These are phyloP conservation scores for Nesogale talazaci DNA, from an alignment of 2,113 vertebrate genomes.

Conservation along the genomic window DNA sequence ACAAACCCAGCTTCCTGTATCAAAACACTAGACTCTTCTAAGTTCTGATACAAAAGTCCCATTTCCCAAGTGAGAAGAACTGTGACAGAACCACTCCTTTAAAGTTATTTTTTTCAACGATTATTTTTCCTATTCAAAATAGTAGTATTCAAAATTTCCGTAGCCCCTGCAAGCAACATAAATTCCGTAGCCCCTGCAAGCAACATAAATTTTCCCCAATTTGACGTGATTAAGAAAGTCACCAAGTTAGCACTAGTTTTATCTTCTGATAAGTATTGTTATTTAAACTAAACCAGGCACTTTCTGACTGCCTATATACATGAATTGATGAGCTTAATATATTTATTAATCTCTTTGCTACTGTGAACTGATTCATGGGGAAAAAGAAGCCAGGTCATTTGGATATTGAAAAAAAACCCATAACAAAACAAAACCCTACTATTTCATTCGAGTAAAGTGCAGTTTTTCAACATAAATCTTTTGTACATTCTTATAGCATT, in stretches of 20 bases:
- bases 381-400: neutral
- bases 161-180: neutral
- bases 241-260: neutral
- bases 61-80: neutral
- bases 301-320: neutral
- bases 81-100: neutral
- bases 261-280: neutral
- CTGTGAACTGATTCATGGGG: neutral
- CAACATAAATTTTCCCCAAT: neutral
- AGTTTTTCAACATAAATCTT: conserved; percentile 21
- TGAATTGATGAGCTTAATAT: neutral
- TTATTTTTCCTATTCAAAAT: no score
- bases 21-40: neutral
- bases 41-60: neutral
- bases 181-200: neutral
- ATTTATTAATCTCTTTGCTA: neutral
- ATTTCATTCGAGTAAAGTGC: neutral
- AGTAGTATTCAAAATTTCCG: no score
- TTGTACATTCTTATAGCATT: neutral
- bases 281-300: neutral
- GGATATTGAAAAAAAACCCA: neutral
- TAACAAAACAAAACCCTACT: neutral
- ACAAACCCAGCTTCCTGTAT: neutral
- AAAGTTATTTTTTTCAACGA: neutral
- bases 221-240: neutral